Evolutionary conservation across 2,888 invertebrate species (phyloP), one percentile per base, ranked within the genome.

Genomic region (Plagiodera versicolora): DNA sequence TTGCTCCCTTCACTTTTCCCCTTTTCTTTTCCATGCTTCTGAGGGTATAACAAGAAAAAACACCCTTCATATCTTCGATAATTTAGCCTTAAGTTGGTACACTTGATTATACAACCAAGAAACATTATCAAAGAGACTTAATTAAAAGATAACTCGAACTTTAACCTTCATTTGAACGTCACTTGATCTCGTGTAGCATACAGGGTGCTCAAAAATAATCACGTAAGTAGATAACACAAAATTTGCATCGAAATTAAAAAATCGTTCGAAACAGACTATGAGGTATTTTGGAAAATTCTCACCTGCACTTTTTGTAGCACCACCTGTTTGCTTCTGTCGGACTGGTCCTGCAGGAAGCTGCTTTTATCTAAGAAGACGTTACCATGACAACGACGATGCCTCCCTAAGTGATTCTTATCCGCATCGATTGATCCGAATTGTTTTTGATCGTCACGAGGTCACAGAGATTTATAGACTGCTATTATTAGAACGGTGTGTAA

Each of bases 311-410:
- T 35, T 2, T 20, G 11, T 9, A 51, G n/a, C 17, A 64, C 57
- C 64, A 61, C 54, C 55, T 59, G 55, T 53, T 61, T 59, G 45
- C 58, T 18, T 88, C 18, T 52, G 89, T 0, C 74, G 84, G 19
- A 6, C 84, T 86, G 74, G 88, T 88, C 0, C 87, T 87, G 0
- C 85, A 87, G 73, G 87, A 87, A 0, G 88, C 87, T 0, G 86
- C 58, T 62, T 65, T 65, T 63, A 63, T 63, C 60, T 55, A 49
- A 46, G 44, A 48, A 56, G 53, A 18, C 53, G 66, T 66, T 66
- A 44, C 66, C 61, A 66, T 66, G 64, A 64, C 66, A 62, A 66
- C 66, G 14, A 64, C 66, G 60, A 66, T 64, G 14, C 59, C 20
- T 58, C 56, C 6, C 24, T 24, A 60, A 66, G 64, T 58, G 47